These are phyloP conservation scores for Enteromius anoplus DNA, from an alignment of 2,797 vertebrate genomes.

Conservation along the genomic window DNA sequence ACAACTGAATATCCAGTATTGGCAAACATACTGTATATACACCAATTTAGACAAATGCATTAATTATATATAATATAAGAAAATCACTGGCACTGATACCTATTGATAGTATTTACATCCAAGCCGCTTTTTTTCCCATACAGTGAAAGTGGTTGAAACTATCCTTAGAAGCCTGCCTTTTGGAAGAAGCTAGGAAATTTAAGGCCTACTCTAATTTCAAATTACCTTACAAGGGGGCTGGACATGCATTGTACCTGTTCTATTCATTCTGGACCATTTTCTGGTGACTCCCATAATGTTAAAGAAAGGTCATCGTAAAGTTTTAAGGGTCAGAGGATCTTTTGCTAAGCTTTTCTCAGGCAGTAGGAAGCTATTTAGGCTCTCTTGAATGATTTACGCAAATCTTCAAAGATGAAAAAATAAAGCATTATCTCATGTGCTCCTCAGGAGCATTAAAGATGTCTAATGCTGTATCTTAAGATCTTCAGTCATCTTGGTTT, in stretches of 20 bases:
- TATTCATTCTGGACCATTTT: neutral
- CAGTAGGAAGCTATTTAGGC: neutral
- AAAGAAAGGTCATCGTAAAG: constrained; percentile 1
- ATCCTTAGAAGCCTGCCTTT: neutral
- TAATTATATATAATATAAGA: neutral
- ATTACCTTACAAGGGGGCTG: neutral
- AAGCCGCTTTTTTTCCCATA: neutral
- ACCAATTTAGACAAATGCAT: neutral
- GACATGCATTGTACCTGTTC: neutral
- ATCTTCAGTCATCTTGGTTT: constrained; percentile 47
- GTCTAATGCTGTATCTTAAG: constrained; percentile 36
- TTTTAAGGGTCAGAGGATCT: constrained; percentile 15
- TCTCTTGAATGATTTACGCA: constrained; percentile 13
- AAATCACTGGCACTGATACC: neutral
- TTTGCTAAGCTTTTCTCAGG: constrained; percentile 7
- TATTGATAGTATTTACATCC: neutral
- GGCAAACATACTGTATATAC: neutral
- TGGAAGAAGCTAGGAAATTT: neutral
- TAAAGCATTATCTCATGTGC: constrained; percentile 25
- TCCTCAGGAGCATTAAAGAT: constrained; percentile 33
- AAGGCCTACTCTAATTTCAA: neutral
- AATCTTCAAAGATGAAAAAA: constrained; percentile 16
- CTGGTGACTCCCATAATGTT: neutral
- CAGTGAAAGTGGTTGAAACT: neutral
- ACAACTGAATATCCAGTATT: neutral